Evolutionary conservation across 2,113 vertebrate species (phyloP), one percentile per base, ranked within the genome.

Genomic region (Corynorhinus townsendii): DNA sequence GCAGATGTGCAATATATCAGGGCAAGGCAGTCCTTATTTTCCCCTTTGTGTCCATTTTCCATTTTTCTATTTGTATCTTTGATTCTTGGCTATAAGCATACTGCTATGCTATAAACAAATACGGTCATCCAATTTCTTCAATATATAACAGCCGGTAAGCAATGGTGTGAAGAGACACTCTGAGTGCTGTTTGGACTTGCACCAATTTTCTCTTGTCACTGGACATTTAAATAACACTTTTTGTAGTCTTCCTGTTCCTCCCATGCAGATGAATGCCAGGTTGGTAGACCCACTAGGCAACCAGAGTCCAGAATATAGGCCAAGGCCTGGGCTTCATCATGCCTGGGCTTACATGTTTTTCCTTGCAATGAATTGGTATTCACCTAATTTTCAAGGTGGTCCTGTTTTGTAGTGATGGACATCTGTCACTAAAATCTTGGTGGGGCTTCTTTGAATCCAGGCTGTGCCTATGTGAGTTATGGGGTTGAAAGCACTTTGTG

Each of bases 391-490:
- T 30, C 82, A 94, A 92, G 47, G 83, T 72, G 66, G 33, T 77
- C 26, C 16, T 83, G 54, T 83, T 92, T 94, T 75, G 56, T 82
- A 89, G 49, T 38, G 54, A 85, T 94, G 79, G 75, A 91, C 92
- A 87, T 83, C 91, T 94, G 64, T 91, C 82, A 92, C 54, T 47
- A 90, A 64, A 90, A 91, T 91, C 83, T 86, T 91, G 73, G 54
- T 90, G 64, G 83, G 64, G n/a, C 30, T 97, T 97, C 79, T 79
- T 75, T 94, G 93, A 96, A 95, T 84, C 80, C 71, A 91, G 40
- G 59, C 91, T 73, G 68, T 95, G 77, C 52, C 93, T 40, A 92
- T 72, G 5, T 88, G 68, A 89, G 16, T 89, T 59, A 95, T 5
- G 38, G 69, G 43, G 20, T 80, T 35, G 5, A 95, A 76, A 93